Evolutionary conservation across 2,888 invertebrate genomes (phyloP).

Genomic region (Trichogramma evanescens): DNA sequence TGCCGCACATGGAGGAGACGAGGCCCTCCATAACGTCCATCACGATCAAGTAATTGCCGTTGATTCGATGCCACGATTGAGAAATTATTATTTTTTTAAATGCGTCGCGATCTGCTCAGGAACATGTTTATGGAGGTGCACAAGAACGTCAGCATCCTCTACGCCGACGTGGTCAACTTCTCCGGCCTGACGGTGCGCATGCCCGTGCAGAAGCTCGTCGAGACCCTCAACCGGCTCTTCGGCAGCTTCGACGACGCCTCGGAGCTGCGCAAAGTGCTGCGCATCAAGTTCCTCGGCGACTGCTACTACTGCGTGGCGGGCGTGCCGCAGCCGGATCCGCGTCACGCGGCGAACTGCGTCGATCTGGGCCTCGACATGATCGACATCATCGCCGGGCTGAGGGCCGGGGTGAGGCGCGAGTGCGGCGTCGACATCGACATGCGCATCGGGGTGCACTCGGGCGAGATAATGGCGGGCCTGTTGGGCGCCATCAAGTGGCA

Average conservation of each 20-base stretch:
- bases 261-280: conserved; percentile 68
- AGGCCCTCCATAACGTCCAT: conserved; percentile 7
- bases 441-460: conserved; percentile 93
- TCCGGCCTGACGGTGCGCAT: conserved; percentile 79
- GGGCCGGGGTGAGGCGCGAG: conserved; percentile 54
- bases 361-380: conserved; percentile 87
- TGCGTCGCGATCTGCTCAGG: conserved; percentile 51
- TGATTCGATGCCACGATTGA: background rate
- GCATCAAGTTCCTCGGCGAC: conserved; percentile 89
- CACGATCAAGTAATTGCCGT: background rate
- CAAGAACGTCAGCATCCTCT: conserved; percentile 80
- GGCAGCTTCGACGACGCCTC: conserved; percentile 88
- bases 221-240: conserved; percentile 83
- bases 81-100: background rate
- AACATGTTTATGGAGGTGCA: conserved; percentile 83
- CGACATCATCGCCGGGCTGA: conserved; percentile 74
- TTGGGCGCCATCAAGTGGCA: conserved; percentile 93
- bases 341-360: conserved; percentile 86
- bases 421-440: conserved; percentile 84
- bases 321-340: conserved; percentile 66
- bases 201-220: conserved; percentile 74
- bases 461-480: conserved; percentile 83
- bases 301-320: conserved; percentile 92
- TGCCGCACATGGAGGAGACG: conserved; percentile 28
- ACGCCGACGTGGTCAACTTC: conserved; percentile 91